A percentile compares a stretch with the other conserved stretches of the same genome.
These are phyloP conservation scores for Cairina moschata DNA, from an alignment of 2,113 vertebrate genomes.

Conservation along the genomic window DNA sequence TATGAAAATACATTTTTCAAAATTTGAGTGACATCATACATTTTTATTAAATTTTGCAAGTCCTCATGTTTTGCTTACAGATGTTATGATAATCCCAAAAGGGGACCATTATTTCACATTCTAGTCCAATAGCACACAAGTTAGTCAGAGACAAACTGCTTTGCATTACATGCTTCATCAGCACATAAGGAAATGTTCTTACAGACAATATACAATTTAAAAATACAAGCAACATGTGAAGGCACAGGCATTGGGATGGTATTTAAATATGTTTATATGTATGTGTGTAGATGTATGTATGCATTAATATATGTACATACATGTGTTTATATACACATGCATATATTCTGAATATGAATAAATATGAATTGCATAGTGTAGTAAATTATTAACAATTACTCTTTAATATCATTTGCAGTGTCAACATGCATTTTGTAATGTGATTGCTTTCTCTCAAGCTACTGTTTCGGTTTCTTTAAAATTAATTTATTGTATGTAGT, in stretches of 20 bases:
- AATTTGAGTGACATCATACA: background rate
- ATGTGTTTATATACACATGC: background rate
- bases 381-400: background rate
- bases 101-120: background rate
- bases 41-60: background rate
- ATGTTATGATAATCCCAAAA: background rate
- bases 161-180: background rate
- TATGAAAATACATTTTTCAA: background rate
- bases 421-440: background rate
- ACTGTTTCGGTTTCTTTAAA: background rate
- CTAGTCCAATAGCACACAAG: background rate
- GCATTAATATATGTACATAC: background rate
- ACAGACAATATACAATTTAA: background rate
- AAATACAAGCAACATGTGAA: background rate
- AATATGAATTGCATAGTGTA: background rate
- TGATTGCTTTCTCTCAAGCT: background rate
- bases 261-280: background rate
- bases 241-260: background rate
- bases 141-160: background rate
- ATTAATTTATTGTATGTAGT: background rate
- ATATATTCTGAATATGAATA: background rate
- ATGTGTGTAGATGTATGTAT: background rate
- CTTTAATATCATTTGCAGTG: background rate
- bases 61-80: background rate
- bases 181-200: background rate